These are phyloP conservation scores for Zaprionus obscuricornis DNA, from an alignment of 2,888 invertebrate genomes.

Conservation along the genomic window DNA sequence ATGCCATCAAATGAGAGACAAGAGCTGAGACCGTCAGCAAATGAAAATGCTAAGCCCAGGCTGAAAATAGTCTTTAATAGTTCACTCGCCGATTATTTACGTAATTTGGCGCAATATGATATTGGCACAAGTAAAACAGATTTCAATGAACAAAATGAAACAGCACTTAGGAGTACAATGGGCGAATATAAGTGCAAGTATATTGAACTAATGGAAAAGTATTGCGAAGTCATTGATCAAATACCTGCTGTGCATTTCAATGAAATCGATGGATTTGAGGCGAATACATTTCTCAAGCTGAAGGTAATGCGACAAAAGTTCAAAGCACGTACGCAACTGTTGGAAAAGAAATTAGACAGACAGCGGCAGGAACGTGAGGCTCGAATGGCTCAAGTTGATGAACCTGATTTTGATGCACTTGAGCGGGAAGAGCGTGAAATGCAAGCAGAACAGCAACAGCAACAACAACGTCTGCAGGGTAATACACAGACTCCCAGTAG, in stretches of 20 bases:
- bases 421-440: conserved; percentile 75
- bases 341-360: conserved; percentile 76
- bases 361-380: conserved; percentile 53
- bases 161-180: conserved; percentile 62
- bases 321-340: conserved; percentile 85
- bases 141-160: conserved; percentile 55
- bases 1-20: too few species aligned
- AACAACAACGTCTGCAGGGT: background rate
- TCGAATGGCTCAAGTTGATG: conserved; percentile 6
- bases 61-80: conserved; percentile 76
- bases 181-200: conserved; percentile 84
- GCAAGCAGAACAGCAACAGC: conserved; percentile 49
- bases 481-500: conserved; percentile 20
- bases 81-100: conserved; percentile 70
- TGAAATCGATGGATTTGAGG: conserved; percentile 86
- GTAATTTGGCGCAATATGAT: conserved; percentile 73
- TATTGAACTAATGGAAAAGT: conserved; percentile 87
- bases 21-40: background rate
- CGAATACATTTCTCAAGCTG: conserved; percentile 85
- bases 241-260: conserved; percentile 86
- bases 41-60: conserved; percentile 40
- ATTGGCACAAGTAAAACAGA: conserved; percentile 54
- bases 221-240: conserved; percentile 86
- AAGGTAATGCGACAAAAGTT: conserved; percentile 86
- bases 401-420: conserved; percentile 60